Conservation (phyloP, 2,797 vertebrate species). For the Paramormyrops hopkinsi region DNA sequence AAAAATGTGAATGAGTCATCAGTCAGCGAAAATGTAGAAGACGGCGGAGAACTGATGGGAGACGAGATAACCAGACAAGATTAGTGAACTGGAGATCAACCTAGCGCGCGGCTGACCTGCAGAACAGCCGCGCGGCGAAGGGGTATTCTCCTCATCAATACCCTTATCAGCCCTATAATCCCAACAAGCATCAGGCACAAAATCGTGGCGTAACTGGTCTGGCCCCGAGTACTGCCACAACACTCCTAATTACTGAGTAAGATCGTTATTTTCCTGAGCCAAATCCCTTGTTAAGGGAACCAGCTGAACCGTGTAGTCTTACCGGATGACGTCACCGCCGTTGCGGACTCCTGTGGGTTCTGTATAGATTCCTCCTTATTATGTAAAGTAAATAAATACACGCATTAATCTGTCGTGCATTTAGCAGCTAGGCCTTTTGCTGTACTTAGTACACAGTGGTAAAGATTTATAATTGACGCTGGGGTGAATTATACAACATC, state of each 20-base stretch:
- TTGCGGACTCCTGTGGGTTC: neutral
- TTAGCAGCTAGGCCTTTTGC: neutral
- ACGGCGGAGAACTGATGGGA: neutral
- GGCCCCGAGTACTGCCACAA: neutral
- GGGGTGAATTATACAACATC: neutral
- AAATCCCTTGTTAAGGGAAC: neutral
- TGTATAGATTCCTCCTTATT: neutral
- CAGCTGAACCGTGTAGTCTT: neutral
- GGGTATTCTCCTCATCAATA: neutral
- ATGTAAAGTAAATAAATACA: neutral
- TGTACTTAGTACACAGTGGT: neutral
- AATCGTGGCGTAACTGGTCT: neutral
- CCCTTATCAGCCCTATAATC: neutral
- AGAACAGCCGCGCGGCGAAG: neutral
- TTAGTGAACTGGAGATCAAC: neutral
- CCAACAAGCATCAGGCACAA: neutral
- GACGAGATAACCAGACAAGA: neutral
- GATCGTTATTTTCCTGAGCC: neutral
- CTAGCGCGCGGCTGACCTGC: neutral
- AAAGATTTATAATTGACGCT: neutral
- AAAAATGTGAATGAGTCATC: neutral
- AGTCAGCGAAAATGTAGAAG: neutral
- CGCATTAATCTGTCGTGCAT: neutral
- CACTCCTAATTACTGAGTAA: neutral
- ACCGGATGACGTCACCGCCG: neutral